phyloP scores from a whole-genome alignment of 2,797 vertebrate genomes.

The Sebastes trivittatus region DNA sequence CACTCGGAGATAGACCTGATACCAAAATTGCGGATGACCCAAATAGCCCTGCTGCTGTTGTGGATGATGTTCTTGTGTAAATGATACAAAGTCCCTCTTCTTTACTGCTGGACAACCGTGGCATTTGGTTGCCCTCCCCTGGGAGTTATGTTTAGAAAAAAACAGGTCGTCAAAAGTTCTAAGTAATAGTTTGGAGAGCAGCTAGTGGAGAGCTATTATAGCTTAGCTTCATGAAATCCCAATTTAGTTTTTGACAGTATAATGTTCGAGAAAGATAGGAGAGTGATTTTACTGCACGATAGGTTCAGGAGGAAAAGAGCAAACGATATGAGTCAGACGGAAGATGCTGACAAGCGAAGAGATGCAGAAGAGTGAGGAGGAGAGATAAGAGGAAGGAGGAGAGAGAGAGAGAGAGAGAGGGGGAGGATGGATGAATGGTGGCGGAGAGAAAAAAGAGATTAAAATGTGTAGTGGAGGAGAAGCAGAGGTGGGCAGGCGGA shows the following conservation, averaged over 20 bases:
- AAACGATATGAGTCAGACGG: neutral
- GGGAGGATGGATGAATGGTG: conserved; percentile 10
- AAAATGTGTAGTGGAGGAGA: conserved; percentile 39
- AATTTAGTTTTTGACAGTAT: conserved; percentile 36
- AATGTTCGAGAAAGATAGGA: conserved; percentile 18
- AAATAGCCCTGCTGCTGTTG: neutral
- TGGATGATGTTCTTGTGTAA: neutral
- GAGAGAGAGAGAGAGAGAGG: neutral
- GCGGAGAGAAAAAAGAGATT: neutral
- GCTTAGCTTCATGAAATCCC: conserved; percentile 37
- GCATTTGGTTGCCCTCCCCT: neutral
- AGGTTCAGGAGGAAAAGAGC: conserved; percentile 8
- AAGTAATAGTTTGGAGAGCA: conserved; percentile 7
- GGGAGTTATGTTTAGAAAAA: neutral
- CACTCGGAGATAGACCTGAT: neutral
- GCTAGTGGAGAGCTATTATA: neutral
- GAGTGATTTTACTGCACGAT: conserved; percentile 19
- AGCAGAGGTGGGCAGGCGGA: conserved; percentile 21
- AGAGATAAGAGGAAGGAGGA: neutral
- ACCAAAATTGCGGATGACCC: neutral
- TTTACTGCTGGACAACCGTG: neutral
- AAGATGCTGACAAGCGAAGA: neutral
- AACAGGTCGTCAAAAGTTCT: neutral
- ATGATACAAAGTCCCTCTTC: neutral
- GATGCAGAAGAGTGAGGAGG: conserved; percentile 11